phyloP scores from a whole-genome alignment of 2,797 vertebrate species.

The Lindbergichthys nudifrons region DNA sequence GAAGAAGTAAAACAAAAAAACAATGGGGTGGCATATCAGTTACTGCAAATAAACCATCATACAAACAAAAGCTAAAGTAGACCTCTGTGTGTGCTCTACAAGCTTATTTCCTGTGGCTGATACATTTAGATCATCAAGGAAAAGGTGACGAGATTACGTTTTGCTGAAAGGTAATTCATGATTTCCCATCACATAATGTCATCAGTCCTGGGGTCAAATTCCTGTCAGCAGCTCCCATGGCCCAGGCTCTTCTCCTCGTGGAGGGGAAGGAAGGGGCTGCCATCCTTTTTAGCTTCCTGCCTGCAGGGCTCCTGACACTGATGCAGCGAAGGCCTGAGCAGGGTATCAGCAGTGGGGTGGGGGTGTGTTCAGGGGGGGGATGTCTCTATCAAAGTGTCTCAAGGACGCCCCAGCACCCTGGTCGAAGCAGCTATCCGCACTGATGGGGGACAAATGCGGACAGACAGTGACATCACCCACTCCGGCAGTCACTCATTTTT shows the following conservation, averaged over 20 bases:
- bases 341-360: conserved; percentile 44
- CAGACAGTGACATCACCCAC: conserved; percentile 83
- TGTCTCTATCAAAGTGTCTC: conserved; percentile 77
- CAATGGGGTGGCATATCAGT: conserved; percentile 18
- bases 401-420: conserved; percentile 84
- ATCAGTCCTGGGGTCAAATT: conserved; percentile 58
- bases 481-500: conserved; percentile 86
- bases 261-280: conserved; percentile 64
- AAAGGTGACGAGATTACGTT: conserved; percentile 40
- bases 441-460: conserved; percentile 84
- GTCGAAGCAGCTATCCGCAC: conserved; percentile 75
- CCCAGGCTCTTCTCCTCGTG: conserved; percentile 32
- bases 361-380: conserved; percentile 1
- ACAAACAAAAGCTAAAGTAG: conserved; percentile 7
- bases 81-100: background rate
- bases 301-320: conserved; percentile 78
- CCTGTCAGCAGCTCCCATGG: conserved; percentile 45
- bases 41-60: conserved; percentile 27
- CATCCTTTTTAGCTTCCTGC: conserved; percentile 76
- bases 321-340: conserved; percentile 67
- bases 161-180: conserved; percentile 35
- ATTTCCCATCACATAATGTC: conserved; percentile 42
- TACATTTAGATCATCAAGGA: conserved; percentile 39
- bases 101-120: conserved; percentile 17
- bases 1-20: conserved; percentile 17